Evolutionary conservation across 2,797 vertebrate genomes (phyloP), one percentile per base, ranked within the genome.

Genomic region (Pitangus sulphuratus): DNA sequence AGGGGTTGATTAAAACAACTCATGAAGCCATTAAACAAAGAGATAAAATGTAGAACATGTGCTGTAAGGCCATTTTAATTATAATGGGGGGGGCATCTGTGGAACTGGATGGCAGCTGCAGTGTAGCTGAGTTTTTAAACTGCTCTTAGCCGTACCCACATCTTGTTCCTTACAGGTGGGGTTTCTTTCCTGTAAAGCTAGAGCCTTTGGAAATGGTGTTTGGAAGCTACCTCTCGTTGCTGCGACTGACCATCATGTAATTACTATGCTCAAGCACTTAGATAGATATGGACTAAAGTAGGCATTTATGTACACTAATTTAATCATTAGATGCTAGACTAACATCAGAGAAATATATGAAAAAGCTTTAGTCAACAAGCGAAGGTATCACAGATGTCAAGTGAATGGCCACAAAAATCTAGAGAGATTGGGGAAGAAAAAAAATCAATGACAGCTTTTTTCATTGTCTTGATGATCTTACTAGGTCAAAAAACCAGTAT

Each of bases 41-140:
- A 95, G 84, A 93, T 91, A 95, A 94, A 96, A 96, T 94, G 89
- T 89, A 82, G 69, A 94, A 94, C 90, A 96, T 85, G 78, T 96
- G 93, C 90, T 86, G 61, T 44, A 91, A 81, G 51, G 74, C 91
- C 26, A 1, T 80, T 93, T 89, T 87, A 93, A 85, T 86, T 95
- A 95, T 80, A 87, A 57, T 6, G 35, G 51, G 44, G 44, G 44
- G 45, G 62, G 33, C 11, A 69, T 86, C 65, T 79, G 62, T 74
- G 66, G 87, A 90, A 96, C 85, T 1, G 84, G 42, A 72, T 69
- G 79, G 87, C 94, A 95, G 64, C 76, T 94, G 85, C 26, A 10
- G 37, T 28, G 40, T 79, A 87, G 47, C 82, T 92, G 70, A 51
- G 42, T 94, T 93, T 92, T 95, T 88, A 95, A 95, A 48, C n/a